These are phyloP conservation scores for Yponomeuta malinellus DNA, from an alignment of 2,888 invertebrate species.

Conservation along the genomic window DNA sequence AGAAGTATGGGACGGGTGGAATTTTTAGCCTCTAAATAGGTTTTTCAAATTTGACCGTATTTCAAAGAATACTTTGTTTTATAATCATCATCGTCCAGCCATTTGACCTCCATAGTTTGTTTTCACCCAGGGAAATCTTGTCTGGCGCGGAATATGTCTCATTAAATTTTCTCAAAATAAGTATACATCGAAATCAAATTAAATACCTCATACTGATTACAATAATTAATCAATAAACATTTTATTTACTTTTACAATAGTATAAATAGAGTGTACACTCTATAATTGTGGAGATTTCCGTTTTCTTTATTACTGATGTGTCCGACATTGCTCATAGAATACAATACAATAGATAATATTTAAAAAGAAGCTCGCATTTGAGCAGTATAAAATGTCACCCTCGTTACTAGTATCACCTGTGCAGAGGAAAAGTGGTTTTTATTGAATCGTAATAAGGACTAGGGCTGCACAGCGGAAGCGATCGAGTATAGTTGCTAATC, in stretches of 20 bases:
- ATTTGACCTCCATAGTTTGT: too few species aligned
- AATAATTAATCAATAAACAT: neutral
- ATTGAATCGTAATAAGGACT: slow-evolving; percentile 1
- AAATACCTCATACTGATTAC: too few species aligned
- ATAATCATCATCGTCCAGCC: too few species aligned
- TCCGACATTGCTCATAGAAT: neutral
- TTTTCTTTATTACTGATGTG: neutral
- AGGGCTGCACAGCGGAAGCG: neutral
- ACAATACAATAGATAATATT: neutral
- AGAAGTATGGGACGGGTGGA: too few species aligned
- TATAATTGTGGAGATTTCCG: slow-evolving; percentile 11
- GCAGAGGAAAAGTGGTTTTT: neutral
- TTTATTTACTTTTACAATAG: neutral
- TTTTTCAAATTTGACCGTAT: too few species aligned
- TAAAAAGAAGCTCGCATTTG: neutral
- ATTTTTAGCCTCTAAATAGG: too few species aligned
- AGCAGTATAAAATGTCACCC: neutral
- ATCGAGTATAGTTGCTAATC: slow-evolving; percentile 13
- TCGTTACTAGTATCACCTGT: neutral
- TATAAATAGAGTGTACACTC: slow-evolving; percentile 4
- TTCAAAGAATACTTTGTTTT: too few species aligned
- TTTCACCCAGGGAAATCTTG: too few species aligned
- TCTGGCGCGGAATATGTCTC: too few species aligned
- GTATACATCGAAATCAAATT: too few species aligned
- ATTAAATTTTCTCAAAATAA: too few species aligned